phyloP scores from a whole-genome alignment of 2,888 invertebrate genomes.

The Cylindroiulus punctatus region DNA sequence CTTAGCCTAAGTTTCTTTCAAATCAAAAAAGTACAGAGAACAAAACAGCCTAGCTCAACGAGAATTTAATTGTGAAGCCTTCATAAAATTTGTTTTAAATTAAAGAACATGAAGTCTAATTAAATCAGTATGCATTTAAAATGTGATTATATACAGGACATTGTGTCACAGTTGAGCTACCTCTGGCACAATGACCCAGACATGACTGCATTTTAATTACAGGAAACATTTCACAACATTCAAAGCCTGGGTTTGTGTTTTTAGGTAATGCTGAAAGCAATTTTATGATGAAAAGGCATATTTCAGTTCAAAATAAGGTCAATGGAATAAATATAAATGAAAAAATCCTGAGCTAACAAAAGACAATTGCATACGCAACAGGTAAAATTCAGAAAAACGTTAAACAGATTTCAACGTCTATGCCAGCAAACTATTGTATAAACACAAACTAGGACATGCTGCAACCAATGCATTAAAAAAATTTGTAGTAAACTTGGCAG shows the following conservation, averaged over 20 bases:
- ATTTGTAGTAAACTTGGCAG: neutral
- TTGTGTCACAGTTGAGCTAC: no score
- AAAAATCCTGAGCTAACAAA: neutral
- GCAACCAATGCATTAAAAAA: neutral
- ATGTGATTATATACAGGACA: no score
- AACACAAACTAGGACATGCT: neutral
- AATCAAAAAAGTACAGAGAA: no score
- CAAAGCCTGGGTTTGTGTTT: no score
- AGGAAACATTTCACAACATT: neutral
- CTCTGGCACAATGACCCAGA: no score
- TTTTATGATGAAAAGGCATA: neutral
- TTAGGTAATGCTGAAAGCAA: no score
- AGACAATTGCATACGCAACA: neutral
- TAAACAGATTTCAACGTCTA: neutral
- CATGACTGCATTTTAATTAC: neutral
- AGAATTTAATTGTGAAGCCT: no score
- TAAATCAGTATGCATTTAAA: constrained; percentile 1
- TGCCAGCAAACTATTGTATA: neutral
- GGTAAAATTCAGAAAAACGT: neutral
- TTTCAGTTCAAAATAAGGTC: neutral
- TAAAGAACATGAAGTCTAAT: constrained; percentile 57
- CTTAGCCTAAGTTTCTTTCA: no score
- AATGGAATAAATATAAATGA: neutral
- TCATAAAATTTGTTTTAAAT: no score
- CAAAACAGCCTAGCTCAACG: no score